Conservation (phyloP, 2,888 invertebrate genomes). For the Diloba caeruleocephala region DNA sequence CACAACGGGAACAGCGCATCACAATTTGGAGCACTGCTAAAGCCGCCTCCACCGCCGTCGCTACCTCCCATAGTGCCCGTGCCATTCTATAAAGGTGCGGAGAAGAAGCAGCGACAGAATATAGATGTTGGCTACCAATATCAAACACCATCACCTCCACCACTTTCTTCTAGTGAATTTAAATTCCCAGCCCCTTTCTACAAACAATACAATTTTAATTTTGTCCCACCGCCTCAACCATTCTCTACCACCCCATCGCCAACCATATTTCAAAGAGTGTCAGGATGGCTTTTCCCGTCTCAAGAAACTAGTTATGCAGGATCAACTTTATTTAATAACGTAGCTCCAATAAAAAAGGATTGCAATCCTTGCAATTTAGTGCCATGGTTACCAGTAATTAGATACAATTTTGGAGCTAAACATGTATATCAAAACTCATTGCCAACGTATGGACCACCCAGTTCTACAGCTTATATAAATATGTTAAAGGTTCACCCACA, state of each 20-base stretch:
- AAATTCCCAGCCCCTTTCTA: slow-evolving; percentile 85
- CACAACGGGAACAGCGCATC: slow-evolving; percentile 67
- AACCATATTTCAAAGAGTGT: slow-evolving; percentile 89
- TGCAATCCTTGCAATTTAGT: slow-evolving; percentile 94
- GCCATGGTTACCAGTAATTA: slow-evolving; percentile 94
- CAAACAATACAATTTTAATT: slow-evolving; percentile 84
- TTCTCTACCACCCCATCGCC: slow-evolving; percentile 80
- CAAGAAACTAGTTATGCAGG: slow-evolving; percentile 72
- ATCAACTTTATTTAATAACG: slow-evolving; percentile 59
- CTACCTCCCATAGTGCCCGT: slow-evolving; percentile 74
- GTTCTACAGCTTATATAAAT: slow-evolving; percentile 73
- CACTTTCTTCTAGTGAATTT: slow-evolving; percentile 69
- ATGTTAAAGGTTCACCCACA: slow-evolving; percentile 67
- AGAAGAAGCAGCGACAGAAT: slow-evolving; percentile 75
- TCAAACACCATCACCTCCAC: slow-evolving; percentile 69
- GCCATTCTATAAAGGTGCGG: slow-evolving; percentile 77
- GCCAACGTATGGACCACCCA: slow-evolving; percentile 82
- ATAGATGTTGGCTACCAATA: slow-evolving; percentile 74
- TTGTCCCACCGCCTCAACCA: slow-evolving; percentile 82
- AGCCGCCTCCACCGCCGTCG: slow-evolving; percentile 82
- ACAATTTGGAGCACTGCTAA: slow-evolving; percentile 77
- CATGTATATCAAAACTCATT: slow-evolving; percentile 68
- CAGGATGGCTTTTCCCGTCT: slow-evolving; percentile 90
- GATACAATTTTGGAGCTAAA: slow-evolving; percentile 81
- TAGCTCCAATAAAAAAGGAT: slow-evolving; percentile 83